A percentile compares a stretch with the other conserved stretches of the same genome.
Evolutionary conservation across 2,888 invertebrate genomes (phyloP).

Genomic region (Caenorhabditis sp.): DNA sequence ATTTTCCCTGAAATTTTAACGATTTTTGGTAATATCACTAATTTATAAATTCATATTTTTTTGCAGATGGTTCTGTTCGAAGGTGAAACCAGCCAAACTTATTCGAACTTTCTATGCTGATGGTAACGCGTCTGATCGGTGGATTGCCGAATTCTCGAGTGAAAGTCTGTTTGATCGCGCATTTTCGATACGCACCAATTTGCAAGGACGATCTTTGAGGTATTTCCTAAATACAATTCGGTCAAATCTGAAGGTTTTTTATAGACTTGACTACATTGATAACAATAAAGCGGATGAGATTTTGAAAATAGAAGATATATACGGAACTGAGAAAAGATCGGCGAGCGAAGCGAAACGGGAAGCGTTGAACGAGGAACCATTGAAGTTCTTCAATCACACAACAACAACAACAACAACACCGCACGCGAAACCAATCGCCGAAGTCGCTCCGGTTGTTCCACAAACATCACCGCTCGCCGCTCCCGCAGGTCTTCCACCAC

Average conservation of each 20-base stretch:
- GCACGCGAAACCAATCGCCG: neutral
- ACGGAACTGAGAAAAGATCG: slow-evolving; percentile 38
- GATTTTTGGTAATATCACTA: too few species aligned
- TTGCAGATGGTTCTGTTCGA: slow-evolving; percentile 45
- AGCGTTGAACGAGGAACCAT: slow-evolving; percentile 16
- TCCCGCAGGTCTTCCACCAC: slow-evolving; percentile 10
- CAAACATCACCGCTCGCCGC: neutral
- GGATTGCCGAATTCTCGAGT: slow-evolving; percentile 62
- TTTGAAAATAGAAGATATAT: slow-evolving; percentile 43
- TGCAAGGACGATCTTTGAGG: slow-evolving; percentile 36
- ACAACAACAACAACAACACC: slow-evolving; percentile 10
- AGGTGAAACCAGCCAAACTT: slow-evolving; percentile 45
- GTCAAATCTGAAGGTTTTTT: neutral
- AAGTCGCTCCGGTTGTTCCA: neutral
- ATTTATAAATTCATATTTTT: neutral
- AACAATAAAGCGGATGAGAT: slow-evolving; percentile 47
- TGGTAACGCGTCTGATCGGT: slow-evolving; percentile 60
- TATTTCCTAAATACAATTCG: slow-evolving; percentile 1
- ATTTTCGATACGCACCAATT: slow-evolving; percentile 19
- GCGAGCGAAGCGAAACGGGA: slow-evolving; percentile 30
- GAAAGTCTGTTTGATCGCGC: slow-evolving; percentile 39
- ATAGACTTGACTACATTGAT: slow-evolving; percentile 30
- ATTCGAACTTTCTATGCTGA: slow-evolving; percentile 51
- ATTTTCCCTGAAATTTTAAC: too few species aligned
- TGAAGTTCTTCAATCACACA: slow-evolving; percentile 20